phyloP scores from a whole-genome alignment of 2,888 invertebrate genomes.

The Netelia melanura region DNA sequence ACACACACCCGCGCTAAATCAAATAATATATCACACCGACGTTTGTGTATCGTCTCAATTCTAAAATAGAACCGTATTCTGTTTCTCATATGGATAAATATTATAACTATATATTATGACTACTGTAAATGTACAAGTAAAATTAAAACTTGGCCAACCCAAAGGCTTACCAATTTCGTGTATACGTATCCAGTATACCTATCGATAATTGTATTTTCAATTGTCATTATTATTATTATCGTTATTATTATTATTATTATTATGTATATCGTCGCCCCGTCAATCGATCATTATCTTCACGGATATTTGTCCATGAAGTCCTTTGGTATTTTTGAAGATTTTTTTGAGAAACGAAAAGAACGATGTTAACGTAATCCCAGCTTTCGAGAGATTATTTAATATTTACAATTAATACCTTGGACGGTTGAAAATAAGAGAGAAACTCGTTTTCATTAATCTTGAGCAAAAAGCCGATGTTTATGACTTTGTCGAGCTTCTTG shows the following conservation, averaged over 20 bases:
- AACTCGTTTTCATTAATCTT: conserved; percentile 37
- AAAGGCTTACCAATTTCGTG: not conserved
- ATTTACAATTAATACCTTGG: conserved; percentile 59
- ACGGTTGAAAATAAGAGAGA: conserved; percentile 42
- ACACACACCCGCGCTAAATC: conserved; percentile 48
- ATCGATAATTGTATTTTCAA: conserved; percentile 25
- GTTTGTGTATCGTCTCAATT: conserved; percentile 58
- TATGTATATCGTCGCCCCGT: conserved; percentile 14
- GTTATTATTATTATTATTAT: too few species aligned
- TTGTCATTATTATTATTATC: not conserved
- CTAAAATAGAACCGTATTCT: conserved; percentile 43
- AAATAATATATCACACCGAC: conserved; percentile 67
- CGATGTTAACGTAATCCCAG: not conserved
- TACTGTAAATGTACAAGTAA: conserved; percentile 61
- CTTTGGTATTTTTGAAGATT: conserved; percentile 14
- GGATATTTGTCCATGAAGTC: conserved; percentile 5
- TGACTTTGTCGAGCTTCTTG: conserved; percentile 15
- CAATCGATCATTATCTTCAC: not conserved
- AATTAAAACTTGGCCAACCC: conserved; percentile 30
- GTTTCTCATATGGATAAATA: conserved; percentile 36
- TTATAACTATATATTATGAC: conserved; percentile 38
- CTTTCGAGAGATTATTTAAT: conserved; percentile 25
- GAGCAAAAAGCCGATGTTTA: conserved; percentile 38
- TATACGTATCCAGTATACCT: conserved; percentile 24
- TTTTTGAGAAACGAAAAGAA: conserved; percentile 20